Evolutionary conservation across 37 sponge, comb jelly and placozoan species (phyloP).

Genomic region (Bolinopsis microptera): DNA sequence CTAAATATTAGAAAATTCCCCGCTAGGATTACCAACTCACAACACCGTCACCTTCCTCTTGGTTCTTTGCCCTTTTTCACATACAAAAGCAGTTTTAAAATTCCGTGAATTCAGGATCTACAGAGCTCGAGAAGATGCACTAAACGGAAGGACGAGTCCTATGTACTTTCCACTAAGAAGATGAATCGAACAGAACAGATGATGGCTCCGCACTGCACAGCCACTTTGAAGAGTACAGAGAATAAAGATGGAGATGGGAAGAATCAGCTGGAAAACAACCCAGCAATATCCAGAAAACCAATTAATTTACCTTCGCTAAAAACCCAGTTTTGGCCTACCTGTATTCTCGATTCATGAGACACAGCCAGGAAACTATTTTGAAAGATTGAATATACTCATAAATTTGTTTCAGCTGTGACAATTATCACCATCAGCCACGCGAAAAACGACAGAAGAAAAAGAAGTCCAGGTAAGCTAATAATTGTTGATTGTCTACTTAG

Average conservation of each 20-base stretch:
- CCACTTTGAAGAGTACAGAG: slow-evolving; percentile 22
- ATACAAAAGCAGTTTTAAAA: too few species aligned
- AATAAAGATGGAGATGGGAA: neutral
- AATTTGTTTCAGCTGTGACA: neutral
- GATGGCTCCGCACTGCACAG: neutral
- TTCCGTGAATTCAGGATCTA: neutral
- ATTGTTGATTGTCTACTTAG: neutral
- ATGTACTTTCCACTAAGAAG: slow-evolving; percentile 6
- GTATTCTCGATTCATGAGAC: too few species aligned
- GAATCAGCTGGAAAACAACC: too few species aligned
- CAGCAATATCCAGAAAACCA: too few species aligned
- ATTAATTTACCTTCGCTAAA: too few species aligned
- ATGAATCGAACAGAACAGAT: slow-evolving; percentile 15
- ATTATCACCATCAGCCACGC: neutral
- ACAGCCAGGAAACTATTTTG: neutral
- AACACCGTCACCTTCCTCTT: neutral
- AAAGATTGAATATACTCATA: neutral
- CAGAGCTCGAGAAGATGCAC: neutral
- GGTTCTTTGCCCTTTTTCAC: too few species aligned
- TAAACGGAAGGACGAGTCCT: neutral
- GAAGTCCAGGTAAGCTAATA: neutral
- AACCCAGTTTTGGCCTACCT: too few species aligned
- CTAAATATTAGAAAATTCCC: too few species aligned
- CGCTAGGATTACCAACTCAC: too few species aligned
- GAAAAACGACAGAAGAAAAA: slow-evolving; percentile 53